Base-by-base conservation (phyloP, 2,797 vertebrate species). In the Oryzias sinensis region DNA sequence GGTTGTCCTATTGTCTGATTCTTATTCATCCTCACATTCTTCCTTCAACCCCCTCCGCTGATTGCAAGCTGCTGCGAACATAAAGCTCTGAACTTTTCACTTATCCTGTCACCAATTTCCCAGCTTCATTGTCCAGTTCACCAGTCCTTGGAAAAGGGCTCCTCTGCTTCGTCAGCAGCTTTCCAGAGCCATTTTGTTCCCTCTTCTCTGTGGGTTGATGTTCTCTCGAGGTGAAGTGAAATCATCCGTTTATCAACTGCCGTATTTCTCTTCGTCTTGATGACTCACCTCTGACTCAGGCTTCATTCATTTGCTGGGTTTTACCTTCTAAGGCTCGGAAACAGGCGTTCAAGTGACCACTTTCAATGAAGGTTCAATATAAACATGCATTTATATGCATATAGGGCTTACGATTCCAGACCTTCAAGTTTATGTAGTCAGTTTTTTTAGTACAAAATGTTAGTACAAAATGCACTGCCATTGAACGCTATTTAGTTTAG, bases 31-130 rank as follows among this genome's bases (percentile, higher is more conserved):
- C 52, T 61, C 48, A 44, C 55, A 61, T 53, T 14, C 65, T 62
- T 62, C 62, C 58, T n/a, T 47, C 62, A 3, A 11, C 65, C 62
- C 68, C 62, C 56, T 17, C 52, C 61, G 20, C 20, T 76, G 79
- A 85, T 86, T 80, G 68, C 62, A 74, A 76, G 77, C 68, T 67
- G 74, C 72, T 71, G 79, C 72, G 65, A 80, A 43, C 42, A 69
- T 61, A 71, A 74, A 71, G 69, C 59, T 46, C 61, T 65, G 74
- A 49, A 56, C 50, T 53, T 58, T 27, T 59, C 25, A 62, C 66
- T 81, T 70, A 77, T 81, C 67, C 66, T 68, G 68, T 72, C 64
- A 56, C n/a, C n/a, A 61, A 61, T 66, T 74, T 56, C 49, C 33
- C 22, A 5, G 27, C 61, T 53, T 41, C 65, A 42, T 72, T 74